Evolutionary conservation across 2,113 vertebrate genomes (phyloP).

Genomic region (Condylura cristata): DNA sequence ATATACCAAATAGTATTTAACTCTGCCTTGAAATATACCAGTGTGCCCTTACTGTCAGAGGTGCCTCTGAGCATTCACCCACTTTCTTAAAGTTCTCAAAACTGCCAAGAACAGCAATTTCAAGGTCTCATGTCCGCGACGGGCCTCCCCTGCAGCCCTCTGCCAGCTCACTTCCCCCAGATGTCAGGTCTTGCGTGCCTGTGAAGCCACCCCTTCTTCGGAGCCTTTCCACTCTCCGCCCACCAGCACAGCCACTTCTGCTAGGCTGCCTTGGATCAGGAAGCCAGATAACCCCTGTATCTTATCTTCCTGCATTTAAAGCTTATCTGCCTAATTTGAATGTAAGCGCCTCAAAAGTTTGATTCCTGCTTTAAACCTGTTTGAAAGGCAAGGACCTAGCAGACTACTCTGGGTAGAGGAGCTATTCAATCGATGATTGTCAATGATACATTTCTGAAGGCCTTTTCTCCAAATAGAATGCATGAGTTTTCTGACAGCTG

Average conservation of each 20-base stretch:
- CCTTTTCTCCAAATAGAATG: slow-evolving; percentile 49
- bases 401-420: background rate
- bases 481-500: slow-evolving; percentile 68
- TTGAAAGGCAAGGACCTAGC: slow-evolving; percentile 12
- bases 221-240: background rate
- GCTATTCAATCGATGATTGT: slow-evolving; percentile 5
- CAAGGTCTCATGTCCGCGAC: background rate
- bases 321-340: slow-evolving; percentile 20
- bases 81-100: background rate
- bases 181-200: background rate
- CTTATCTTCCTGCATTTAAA: slow-evolving; percentile 39
- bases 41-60: background rate
- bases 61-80: background rate
- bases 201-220: background rate
- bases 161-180: background rate
- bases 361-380: slow-evolving; percentile 27
- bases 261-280: background rate
- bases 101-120: background rate
- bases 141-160: background rate
- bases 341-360: slow-evolving; percentile 4
- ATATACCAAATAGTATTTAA: background rate
- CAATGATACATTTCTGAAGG: slow-evolving; percentile 42
- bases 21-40: background rate
- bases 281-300: slow-evolving; percentile 29
- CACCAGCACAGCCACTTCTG: background rate